Percentiles rank a stretch among this genome's conserved stretches.
Conservation (phyloP, 2,113 vertebrate species). For the Cyprinus carpio region DNA sequence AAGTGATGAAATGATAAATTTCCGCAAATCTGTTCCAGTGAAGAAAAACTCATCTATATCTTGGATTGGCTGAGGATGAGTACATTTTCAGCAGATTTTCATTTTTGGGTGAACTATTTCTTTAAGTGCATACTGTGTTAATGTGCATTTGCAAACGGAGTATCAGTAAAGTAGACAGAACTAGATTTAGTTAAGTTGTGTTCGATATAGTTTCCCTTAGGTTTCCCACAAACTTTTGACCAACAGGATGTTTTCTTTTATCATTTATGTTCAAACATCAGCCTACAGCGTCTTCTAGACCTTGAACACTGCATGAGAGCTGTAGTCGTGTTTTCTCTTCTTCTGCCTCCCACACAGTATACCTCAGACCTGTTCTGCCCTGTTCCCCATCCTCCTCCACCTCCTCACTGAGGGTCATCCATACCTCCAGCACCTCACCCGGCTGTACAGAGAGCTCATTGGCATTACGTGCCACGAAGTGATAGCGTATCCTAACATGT, state of each 20-base stretch:
- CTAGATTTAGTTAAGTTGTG: background rate
- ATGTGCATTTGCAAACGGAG: background rate
- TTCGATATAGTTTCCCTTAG: background rate
- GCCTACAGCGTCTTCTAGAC: background rate
- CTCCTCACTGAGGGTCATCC: constrained; percentile 28
- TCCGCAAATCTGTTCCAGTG: too few relatives aligned
- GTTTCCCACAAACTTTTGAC: background rate
- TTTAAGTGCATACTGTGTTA: background rate
- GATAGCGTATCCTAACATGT: constrained; percentile 89
- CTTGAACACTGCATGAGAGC: background rate
- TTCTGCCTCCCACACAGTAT: constrained; percentile 15
- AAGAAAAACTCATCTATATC: too few relatives aligned
- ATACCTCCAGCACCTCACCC: constrained; percentile 91
- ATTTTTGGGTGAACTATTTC: background rate
- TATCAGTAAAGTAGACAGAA: background rate
- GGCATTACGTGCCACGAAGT: constrained; percentile 91
- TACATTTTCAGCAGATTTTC: background rate
- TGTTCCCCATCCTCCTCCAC: constrained; percentile 17
- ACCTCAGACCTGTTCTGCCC: constrained; percentile 14
- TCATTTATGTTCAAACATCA: background rate
- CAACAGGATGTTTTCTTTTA: background rate
- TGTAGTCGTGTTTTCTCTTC: constrained; percentile 4
- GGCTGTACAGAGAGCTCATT: constrained; percentile 90
- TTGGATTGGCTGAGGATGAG: background rate
- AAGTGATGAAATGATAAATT: too few relatives aligned